phyloP scores from a whole-genome alignment of 2,888 invertebrate genomes.

The Crossocerus cetratus region DNA sequence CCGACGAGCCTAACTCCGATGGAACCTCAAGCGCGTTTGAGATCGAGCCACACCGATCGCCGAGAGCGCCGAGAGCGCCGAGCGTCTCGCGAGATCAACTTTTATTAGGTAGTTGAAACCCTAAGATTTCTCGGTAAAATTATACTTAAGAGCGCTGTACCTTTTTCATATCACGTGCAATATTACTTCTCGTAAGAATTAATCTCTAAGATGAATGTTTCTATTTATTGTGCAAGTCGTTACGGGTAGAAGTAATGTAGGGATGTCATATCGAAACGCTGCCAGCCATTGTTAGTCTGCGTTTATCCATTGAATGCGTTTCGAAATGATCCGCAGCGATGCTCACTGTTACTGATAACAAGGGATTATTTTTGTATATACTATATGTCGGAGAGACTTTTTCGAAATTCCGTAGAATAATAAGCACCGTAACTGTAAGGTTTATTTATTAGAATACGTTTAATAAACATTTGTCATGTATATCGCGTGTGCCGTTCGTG shows the following conservation, averaged over 20 bases:
- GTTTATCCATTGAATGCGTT: conserved; percentile 19
- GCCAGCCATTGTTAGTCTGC: conserved; percentile 44
- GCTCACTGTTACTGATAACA: conserved; percentile 28
- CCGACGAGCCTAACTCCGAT: conserved; percentile 57
- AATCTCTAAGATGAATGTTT: conserved; percentile 23
- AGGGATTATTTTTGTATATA: conserved; percentile 46
- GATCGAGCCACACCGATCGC: too few species aligned
- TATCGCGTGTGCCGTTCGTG: too few species aligned
- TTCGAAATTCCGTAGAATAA: background rate
- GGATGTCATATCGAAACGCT: conserved; percentile 7
- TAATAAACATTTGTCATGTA: too few species aligned
- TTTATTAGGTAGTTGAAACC: conserved; percentile 3
- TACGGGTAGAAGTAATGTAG: conserved; percentile 18
- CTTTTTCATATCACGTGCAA: conserved; percentile 49
- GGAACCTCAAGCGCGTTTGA: background rate
- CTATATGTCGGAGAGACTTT: conserved; percentile 4
- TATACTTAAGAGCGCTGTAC: conserved; percentile 39
- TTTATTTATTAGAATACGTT: too few species aligned
- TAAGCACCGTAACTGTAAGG: background rate
- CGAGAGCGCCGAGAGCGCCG: too few species aligned
- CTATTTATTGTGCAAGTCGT: conserved; percentile 48
- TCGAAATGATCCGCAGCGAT: conserved; percentile 10
- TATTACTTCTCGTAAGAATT: conserved; percentile 45
- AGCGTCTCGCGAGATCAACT: too few species aligned
- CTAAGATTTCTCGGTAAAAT: conserved; percentile 6